phyloP scores from a whole-genome alignment of 2,113 vertebrate species.

The Nettapus auritus region DNA sequence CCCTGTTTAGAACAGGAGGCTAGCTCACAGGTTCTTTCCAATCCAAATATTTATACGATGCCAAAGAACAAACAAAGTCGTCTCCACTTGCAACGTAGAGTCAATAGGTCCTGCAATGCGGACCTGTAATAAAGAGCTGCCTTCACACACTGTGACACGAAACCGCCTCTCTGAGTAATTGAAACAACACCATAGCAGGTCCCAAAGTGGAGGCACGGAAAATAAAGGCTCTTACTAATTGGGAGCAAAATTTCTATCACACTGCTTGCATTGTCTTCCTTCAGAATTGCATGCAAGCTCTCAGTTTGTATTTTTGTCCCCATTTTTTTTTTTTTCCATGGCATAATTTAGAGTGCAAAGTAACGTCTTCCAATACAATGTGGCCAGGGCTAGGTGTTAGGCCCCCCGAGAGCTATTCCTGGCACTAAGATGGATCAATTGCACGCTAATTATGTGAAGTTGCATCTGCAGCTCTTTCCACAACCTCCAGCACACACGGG shows the following conservation, averaged over 20 bases:
- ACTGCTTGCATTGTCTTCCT: neutral
- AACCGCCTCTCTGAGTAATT: neutral
- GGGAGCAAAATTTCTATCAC: neutral
- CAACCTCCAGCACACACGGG: neutral
- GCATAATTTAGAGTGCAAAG: neutral
- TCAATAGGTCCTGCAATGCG: neutral
- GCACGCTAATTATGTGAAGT: neutral
- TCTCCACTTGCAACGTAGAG: neutral
- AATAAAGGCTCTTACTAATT: neutral
- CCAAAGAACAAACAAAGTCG: neutral
- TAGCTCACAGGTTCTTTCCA: neutral
- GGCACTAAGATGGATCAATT: neutral
- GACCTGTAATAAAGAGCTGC: neutral
- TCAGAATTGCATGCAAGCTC: neutral
- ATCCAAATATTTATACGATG: slow-evolving; percentile 36
- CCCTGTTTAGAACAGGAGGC: neutral
- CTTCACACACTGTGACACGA: neutral
- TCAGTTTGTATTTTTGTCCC: neutral
- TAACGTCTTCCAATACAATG: neutral
- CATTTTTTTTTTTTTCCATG: neutral
- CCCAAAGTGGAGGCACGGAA: neutral
- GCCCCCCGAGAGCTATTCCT: neutral
- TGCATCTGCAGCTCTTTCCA: neutral
- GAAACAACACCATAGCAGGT: neutral
- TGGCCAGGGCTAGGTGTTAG: accelerated